phyloP scores from a whole-genome alignment of 2,888 invertebrate species.

The Mayetiola destructor region DNA sequence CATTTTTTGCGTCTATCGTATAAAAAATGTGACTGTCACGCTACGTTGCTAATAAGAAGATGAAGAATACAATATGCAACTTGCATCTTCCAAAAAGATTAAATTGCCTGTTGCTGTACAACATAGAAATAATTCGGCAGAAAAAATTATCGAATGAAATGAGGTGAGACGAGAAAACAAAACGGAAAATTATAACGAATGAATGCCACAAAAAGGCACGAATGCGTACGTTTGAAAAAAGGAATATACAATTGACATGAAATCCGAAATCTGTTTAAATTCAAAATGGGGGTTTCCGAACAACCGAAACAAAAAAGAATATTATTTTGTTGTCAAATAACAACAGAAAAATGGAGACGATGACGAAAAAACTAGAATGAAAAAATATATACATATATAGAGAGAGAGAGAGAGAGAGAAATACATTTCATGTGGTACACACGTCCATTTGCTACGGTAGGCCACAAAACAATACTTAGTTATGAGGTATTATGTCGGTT shows the following conservation, averaged over 20 bases:
- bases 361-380: background rate
- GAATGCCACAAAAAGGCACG: background rate
- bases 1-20: too few species aligned
- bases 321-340: too few species aligned
- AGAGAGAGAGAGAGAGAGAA: background rate
- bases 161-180: background rate
- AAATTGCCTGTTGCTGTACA: too few species aligned
- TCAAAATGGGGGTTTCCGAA: slow-evolving; percentile 2
- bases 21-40: too few species aligned
- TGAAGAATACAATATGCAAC: too few species aligned
- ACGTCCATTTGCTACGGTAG: slow-evolving; percentile 10
- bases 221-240: too few species aligned
- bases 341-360: background rate
- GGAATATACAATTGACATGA: too few species aligned
- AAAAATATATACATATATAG: too few species aligned
- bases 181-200: too few species aligned
- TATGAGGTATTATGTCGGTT: background rate
- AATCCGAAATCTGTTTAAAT: slow-evolving; percentile 1
- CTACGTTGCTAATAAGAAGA: too few species aligned
- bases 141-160: slow-evolving; percentile 5
- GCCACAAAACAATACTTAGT: slow-evolving; percentile 6
- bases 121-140: too few species aligned
- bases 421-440: background rate
- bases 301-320: background rate
- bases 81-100: too few species aligned